Evolutionary conservation across 2,888 invertebrate species (phyloP).

Genomic region (Sinodicranocentrus sp.): DNA sequence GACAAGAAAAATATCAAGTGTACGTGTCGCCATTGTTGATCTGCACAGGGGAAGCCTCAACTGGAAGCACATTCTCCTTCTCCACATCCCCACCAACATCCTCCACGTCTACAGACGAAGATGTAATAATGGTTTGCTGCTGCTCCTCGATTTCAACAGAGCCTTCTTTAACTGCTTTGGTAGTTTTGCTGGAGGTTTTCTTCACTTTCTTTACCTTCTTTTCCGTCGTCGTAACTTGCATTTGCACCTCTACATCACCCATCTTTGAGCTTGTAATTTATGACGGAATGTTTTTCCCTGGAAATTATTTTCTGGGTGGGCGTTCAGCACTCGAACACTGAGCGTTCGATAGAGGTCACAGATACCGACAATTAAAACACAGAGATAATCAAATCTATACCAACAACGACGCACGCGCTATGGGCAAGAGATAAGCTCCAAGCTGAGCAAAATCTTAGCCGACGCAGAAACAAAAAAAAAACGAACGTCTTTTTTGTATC

Average conservation of each 20-base stretch:
- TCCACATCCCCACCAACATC: conserved; percentile 77
- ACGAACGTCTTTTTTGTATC: no score
- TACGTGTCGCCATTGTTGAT: conserved; percentile 75
- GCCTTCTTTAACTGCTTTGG: conserved; percentile 84
- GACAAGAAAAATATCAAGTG: conserved; percentile 12
- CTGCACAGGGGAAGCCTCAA: not conserved
- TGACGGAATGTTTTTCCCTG: no score
- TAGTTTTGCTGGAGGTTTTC: conserved; percentile 84
- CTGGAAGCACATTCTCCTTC: conserved; percentile 72
- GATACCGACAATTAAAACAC: no score
- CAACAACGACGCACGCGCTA: no score
- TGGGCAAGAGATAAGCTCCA: no score
- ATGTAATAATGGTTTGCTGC: conserved; percentile 80
- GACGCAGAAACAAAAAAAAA: no score
- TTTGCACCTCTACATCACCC: conserved; percentile 95
- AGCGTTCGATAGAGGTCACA: no score
- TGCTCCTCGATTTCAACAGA: conserved; percentile 82
- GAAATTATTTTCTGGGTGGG: no score
- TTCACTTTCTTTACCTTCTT: conserved; percentile 94
- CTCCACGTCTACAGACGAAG: conserved; percentile 86
- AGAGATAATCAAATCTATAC: no score
- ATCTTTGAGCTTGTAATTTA: no score
- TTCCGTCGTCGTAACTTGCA: conserved; percentile 85
- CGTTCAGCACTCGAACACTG: no score
- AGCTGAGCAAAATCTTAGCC: no score